phyloP scores from a whole-genome alignment of 2,888 invertebrate species.

The Eudasyphora cyanicolor region DNA sequence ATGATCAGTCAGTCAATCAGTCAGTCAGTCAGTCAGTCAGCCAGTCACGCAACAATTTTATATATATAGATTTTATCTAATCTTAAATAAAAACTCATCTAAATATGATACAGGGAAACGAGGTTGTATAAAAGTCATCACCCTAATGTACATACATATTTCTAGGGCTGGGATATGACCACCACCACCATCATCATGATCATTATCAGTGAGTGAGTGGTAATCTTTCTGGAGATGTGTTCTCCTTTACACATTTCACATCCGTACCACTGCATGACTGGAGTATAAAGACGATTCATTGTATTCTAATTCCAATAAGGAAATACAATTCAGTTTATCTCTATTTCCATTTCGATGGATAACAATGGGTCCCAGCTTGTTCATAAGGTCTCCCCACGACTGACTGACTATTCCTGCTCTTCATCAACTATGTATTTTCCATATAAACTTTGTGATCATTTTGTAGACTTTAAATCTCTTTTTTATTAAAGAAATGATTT shows the following conservation, averaged over 20 bases:
- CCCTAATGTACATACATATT: background rate
- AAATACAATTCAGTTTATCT: background rate
- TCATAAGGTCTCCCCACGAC: background rate
- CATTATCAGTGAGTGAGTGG: too few species aligned
- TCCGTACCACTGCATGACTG: background rate
- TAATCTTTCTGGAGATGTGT: background rate
- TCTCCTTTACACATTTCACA: background rate
- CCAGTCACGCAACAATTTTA: too few species aligned
- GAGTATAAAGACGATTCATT: background rate
- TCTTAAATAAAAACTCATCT: too few species aligned
- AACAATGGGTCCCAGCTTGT: background rate
- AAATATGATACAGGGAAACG: too few species aligned
- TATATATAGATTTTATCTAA: too few species aligned
- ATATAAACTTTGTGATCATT: too few species aligned
- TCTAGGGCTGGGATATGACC: background rate
- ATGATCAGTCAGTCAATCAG: too few species aligned
- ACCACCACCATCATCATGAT: too few species aligned
- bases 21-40: too few species aligned
- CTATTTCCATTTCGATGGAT: background rate
- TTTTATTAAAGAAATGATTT: conserved; percentile 11
- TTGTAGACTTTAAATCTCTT: background rate
- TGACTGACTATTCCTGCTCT: too few species aligned
- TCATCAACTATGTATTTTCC: too few species aligned
- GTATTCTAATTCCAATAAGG: conserved; percentile 4
- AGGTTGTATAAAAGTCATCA: too few species aligned